These are phyloP conservation scores for Euwallacea fornicatus DNA, from an alignment of 1,140 invertebrate species.

Conservation along the genomic window DNA sequence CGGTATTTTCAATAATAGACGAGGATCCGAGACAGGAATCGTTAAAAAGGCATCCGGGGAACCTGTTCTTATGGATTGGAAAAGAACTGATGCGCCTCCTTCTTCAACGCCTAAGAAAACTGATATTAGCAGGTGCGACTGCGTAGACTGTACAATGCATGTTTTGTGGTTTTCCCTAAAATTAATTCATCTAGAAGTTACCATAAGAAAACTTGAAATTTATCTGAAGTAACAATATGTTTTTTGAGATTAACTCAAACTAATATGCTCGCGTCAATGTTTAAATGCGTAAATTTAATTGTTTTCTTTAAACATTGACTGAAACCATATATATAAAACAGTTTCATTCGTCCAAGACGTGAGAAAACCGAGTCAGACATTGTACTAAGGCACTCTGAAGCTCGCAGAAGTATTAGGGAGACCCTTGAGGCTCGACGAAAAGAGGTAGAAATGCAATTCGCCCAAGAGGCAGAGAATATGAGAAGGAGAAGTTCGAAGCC, in stretches of 20 bases:
- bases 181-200: too few species aligned
- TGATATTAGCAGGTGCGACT: slow-evolving; percentile 21
- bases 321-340: slow-evolving; percentile 28
- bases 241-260: too few species aligned
- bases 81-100: slow-evolving; percentile 56
- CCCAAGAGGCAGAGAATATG: slow-evolving; percentile 54
- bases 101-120: slow-evolving; percentile 34
- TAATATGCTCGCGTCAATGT: too few species aligned
- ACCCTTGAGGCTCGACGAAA: slow-evolving; percentile 55
- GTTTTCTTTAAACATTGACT: not conserved
- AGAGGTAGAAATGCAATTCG: slow-evolving; percentile 54
- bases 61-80: slow-evolving; percentile 69
- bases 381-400: slow-evolving; percentile 65
- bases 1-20: slow-evolving; percentile 66
- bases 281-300: too few species aligned
- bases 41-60: slow-evolving; percentile 61
- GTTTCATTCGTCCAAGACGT: slow-evolving; percentile 64
- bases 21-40: slow-evolving; percentile 60
- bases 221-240: too few species aligned
- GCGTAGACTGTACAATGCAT: slow-evolving; percentile 17
- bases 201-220: too few species aligned
- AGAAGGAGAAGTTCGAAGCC: slow-evolving; percentile 55
- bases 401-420: slow-evolving; percentile 54
- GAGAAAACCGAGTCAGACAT: slow-evolving; percentile 88
- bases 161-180: slow-evolving; percentile 6